A percentile compares a stretch with the other conserved stretches of the same genome.
phyloP scores from a whole-genome alignment of 2,797 vertebrate species.

The Enteromius radiatus region DNA sequence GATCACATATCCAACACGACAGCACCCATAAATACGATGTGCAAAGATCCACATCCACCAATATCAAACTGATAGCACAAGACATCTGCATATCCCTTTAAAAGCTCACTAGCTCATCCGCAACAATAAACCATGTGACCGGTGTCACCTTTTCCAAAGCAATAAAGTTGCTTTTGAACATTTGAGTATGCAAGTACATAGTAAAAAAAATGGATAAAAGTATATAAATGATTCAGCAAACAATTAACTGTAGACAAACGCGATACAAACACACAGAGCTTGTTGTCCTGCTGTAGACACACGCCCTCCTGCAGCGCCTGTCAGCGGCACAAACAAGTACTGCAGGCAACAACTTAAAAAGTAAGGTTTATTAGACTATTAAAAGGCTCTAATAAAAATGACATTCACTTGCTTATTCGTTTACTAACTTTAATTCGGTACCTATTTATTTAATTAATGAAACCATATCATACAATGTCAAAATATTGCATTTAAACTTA shows the following conservation, averaged over 20 bases:
- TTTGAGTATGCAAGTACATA: not conserved
- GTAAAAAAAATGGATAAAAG: not conserved
- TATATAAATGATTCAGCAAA: not conserved
- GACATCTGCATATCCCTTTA: too few species aligned
- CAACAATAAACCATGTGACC: not conserved
- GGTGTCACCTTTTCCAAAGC: not conserved
- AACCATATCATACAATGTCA: not conserved
- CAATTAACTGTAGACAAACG: too few species aligned
- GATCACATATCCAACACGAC: not conserved
- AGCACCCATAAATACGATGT: not conserved
- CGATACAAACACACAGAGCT: not conserved
- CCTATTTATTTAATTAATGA: not conserved
- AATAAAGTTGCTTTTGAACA: not conserved
- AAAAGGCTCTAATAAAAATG: not conserved
- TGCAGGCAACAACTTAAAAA: constrained; percentile 18
- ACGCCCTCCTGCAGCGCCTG: constrained; percentile 11
- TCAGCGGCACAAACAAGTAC: not conserved
- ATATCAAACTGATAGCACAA: not conserved
- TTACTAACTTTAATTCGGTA: not conserved
- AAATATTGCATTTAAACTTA: not conserved
- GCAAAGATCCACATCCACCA: constrained; percentile 7
- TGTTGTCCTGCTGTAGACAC: constrained; percentile 47
- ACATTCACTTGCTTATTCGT: not conserved
- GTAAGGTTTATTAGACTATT: not conserved
- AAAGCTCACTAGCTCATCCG: not conserved